These are phyloP conservation scores for Periophthalmus modestus DNA, from an alignment of 2,113 vertebrate species.

Conservation along the genomic window DNA sequence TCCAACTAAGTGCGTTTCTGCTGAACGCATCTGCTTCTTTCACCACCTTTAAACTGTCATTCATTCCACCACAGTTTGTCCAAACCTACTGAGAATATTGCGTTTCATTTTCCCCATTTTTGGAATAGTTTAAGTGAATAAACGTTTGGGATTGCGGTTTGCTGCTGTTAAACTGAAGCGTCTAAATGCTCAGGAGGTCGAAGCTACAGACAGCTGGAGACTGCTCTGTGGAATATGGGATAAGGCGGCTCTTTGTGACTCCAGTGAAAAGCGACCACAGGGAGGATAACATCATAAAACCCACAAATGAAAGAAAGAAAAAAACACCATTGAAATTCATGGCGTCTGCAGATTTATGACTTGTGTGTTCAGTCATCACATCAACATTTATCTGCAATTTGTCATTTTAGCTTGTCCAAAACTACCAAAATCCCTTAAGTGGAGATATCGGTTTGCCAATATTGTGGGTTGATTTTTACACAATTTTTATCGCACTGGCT, in stretches of 20 bases:
- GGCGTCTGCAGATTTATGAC: neutral
- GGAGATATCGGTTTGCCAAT: too few species aligned
- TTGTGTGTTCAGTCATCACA: neutral
- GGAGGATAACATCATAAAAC: conserved; percentile 17
- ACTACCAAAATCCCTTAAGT: too few species aligned
- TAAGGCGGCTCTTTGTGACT: conserved; percentile 10
- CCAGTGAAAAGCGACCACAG: conserved; percentile 6
- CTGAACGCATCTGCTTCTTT: neutral
- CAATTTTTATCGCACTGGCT: too few species aligned
- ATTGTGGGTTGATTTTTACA: too few species aligned
- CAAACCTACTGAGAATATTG: neutral
- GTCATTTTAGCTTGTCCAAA: too few species aligned
- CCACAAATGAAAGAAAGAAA: neutral
- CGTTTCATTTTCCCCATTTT: neutral
- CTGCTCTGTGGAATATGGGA: conserved; percentile 18
- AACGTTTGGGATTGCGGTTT: neutral
- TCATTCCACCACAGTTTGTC: neutral
- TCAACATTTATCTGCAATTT: neutral
- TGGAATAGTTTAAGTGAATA: neutral
- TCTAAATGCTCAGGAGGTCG: neutral
- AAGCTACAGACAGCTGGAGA: conserved; percentile 17
- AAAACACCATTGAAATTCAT: neutral
- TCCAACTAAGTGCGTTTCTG: neutral
- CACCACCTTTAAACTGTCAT: neutral
- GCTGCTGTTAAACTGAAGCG: neutral